These are phyloP conservation scores for Saccopteryx leptura DNA, from an alignment of 2,113 vertebrate genomes.

Conservation along the genomic window DNA sequence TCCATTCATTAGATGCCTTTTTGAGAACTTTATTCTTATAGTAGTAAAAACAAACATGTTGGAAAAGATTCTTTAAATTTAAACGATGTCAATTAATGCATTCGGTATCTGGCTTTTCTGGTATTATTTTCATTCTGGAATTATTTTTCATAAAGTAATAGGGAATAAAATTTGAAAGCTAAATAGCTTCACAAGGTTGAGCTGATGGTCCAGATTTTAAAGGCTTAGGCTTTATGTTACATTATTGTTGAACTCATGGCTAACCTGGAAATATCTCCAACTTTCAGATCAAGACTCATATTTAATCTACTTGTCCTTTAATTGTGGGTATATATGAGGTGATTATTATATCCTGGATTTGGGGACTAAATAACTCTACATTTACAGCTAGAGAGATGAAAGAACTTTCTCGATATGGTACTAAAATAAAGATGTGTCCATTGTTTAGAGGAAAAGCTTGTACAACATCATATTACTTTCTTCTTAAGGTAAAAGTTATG, in stretches of 20 bases:
- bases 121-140: background rate
- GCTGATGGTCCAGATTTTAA: background rate
- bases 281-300: background rate
- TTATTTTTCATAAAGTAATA: background rate
- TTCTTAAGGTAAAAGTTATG: background rate
- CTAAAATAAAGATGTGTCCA: background rate
- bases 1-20: background rate
- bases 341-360: background rate
- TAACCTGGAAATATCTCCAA: background rate
- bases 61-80: background rate
- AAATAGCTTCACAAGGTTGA: background rate
- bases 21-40: background rate
- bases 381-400: background rate
- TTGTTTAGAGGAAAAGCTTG: background rate
- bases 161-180: constrained; percentile 17
- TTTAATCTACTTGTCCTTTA: background rate
- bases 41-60: background rate
- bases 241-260: background rate
- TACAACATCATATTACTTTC: background rate
- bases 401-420: background rate
- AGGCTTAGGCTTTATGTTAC: background rate
- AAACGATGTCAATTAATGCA: background rate
- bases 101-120: background rate
- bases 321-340: background rate
- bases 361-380: background rate